A percentile compares a stretch with the other conserved stretches of the same genome.
Conservation (phyloP, 2,888 invertebrate genomes). For the Hyles lineata region DNA sequence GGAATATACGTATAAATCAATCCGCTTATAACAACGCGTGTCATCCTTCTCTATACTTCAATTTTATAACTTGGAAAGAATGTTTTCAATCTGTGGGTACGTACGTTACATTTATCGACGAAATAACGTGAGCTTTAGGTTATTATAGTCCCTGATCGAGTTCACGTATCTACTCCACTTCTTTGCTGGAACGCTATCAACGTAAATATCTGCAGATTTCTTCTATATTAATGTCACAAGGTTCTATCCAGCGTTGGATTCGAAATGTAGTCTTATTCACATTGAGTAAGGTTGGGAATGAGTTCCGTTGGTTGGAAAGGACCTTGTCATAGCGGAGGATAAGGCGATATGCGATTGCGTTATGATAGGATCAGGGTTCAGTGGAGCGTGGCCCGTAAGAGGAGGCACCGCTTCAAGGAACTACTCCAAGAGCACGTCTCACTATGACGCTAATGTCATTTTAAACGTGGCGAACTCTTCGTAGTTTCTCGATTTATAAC, state of each 20-base stretch:
- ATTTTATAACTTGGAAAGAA: constrained; percentile 37
- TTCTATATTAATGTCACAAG: constrained; percentile 48
- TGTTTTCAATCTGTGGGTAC: constrained; percentile 50
- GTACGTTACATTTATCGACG: constrained; percentile 62
- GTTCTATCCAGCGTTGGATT: constrained; percentile 43
- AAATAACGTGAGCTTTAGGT: constrained; percentile 70
- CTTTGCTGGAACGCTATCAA: constrained; percentile 79
- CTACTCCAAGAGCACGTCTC: constrained; percentile 61
- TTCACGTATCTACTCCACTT: constrained; percentile 80
- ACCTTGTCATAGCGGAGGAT: constrained; percentile 55
- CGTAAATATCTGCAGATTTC: constrained; percentile 81
- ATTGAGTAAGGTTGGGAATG: constrained; percentile 55
- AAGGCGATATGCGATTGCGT: constrained; percentile 78
- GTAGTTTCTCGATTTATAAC: constrained; percentile 50
- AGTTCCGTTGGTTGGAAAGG: constrained; percentile 38
- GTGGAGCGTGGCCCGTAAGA: constrained; percentile 67
- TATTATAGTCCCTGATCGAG: constrained; percentile 76
- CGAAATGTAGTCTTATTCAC: constrained; percentile 40
- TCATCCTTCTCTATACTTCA: constrained; percentile 6
- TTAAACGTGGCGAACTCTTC: constrained; percentile 66
- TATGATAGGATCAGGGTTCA: constrained; percentile 84
- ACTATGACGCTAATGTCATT: constrained; percentile 73
- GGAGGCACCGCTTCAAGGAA: constrained; percentile 57
- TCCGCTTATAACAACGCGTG: constrained; percentile 1
- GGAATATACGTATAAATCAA: neutral